Base-by-base conservation (phyloP, 2,113 vertebrate genomes). In the Perca flavescens region DNA sequence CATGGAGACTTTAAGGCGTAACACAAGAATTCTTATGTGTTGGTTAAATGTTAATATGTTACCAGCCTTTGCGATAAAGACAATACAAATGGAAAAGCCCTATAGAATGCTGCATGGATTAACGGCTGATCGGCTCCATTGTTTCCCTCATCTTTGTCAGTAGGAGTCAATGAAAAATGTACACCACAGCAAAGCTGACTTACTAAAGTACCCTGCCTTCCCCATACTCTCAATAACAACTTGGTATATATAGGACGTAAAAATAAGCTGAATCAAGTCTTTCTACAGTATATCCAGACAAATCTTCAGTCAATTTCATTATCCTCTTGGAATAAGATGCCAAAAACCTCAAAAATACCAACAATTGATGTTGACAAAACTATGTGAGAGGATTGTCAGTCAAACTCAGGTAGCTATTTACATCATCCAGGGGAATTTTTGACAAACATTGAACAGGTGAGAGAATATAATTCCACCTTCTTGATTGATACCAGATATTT, bases 401-500 rank as follows among this genome's bases (percentile, higher is more conserved):
- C 85, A 92, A 84, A 87, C 40, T 68, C 69, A 16, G 63, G 71
- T 62, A 34, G 65, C 79, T 74, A 68, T 91, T 92, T 76, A 71
- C 58, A 84, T 81, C 70, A 83, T 58, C 40, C 13, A 60, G 56
- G 50, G 56, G 65, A 85, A 74, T 83, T 87, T 43, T 21, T 81
- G 77, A 80, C 83, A 89, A 88, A 88, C 71, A 70, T 13, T 25
- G 52, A 88, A 50, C 77, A 86, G 88, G 62, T 89, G 88, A 91
- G 80, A 77, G 71, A 82, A 93, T 91, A 91, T 75, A 82, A 89
- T 73, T 60, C 83, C 56, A 5, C 81, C 82, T 65, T 40, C 60
- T 88, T 91, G 94, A 94, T 96, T 91, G 88, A 86, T 94, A 93
- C 91, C 81, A 77, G 90, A 93, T 94, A 95, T 95, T 95, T 95